Evolutionary conservation across 2,797 vertebrate genomes (phyloP), one percentile per base, ranked within the genome.

Genomic region (Ara ararauna): DNA sequence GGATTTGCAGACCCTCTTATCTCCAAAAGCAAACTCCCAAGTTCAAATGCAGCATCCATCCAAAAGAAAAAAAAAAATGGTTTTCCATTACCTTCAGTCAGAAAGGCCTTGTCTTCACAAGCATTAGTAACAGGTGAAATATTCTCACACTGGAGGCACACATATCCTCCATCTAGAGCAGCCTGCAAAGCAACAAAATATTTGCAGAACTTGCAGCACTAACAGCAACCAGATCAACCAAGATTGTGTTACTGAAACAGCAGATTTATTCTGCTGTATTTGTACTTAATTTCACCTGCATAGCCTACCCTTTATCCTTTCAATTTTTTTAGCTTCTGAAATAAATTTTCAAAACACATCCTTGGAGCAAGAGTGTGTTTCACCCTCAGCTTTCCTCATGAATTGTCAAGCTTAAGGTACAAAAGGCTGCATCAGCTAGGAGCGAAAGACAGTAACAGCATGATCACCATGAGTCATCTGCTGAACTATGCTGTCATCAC

Each of bases 401-500:
- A 83, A 8, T 14, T 23, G 2, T 24, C 34, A 54, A 27, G 44
- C 22, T 42, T 13, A 48, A 65, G 3, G 17, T 50, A 34, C 26
- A 75, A 11, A 12, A 80, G 91, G 92, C 98, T 98, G 98, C 98
- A 96, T 99, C 99, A 99, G 99, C 92, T 97, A 99, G 98, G 98
- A 98, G 98, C 98, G 96, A 99, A 99, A 99, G 98, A 98, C 95
- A 54, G 36, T n/a, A 27, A 23, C 26, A 94, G 96, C 18, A 3
- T 87, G 88, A 62, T 98, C 98, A 96, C 97, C 98, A 99, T 1
- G 1, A 68, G n/a, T 34, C 13, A 96, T 99, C 98, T 95, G 99
- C 92, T 99, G 98, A 99, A 99, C 99, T 99, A 99, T 98, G 98
- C 93, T 5, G 9, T 98, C 98, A 99, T 99, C 99, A 99, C 50